Conservation (phyloP, 1,140 invertebrate species). For the Scaptodrosophila lebanonensis region DNA sequence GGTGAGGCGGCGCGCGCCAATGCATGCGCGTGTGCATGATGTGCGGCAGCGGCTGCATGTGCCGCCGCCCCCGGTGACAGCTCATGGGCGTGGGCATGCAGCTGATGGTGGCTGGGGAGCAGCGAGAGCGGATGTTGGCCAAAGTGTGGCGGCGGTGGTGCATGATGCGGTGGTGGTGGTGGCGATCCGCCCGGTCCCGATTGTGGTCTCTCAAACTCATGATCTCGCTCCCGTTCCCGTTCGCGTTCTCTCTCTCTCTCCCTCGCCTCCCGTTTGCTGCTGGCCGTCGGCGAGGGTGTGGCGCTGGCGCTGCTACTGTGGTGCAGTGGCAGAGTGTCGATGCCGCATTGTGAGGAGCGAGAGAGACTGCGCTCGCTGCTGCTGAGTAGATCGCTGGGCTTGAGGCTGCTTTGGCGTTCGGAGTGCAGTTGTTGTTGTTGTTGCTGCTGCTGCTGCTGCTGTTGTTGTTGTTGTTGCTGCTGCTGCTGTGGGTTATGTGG, state of each 20-base stretch:
- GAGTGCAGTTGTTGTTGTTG: constrained; percentile 25
- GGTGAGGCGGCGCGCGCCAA: constrained; percentile 61
- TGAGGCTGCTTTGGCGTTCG: constrained; percentile 22
- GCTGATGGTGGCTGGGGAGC: constrained; percentile 49
- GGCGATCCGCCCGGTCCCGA: constrained; percentile 23
- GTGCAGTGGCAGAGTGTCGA: constrained; percentile 18
- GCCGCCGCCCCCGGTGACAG: constrained; percentile 37
- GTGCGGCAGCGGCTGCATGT: constrained; percentile 43
- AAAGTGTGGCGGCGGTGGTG: constrained; percentile 53
- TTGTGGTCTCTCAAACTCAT: constrained; percentile 39
- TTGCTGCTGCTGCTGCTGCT: constrained; percentile 24
- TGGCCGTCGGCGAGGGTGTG: constrained; percentile 40
- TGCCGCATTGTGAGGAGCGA: constrained; percentile 43
- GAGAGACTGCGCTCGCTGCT: constrained; percentile 49
- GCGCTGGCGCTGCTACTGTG: constrained; percentile 41
- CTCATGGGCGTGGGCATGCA: constrained; percentile 60
- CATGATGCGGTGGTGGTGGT: constrained; percentile 17
- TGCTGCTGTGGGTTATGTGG: constrained; percentile 42
- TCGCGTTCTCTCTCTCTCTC: constrained; percentile 24
- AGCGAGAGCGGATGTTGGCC: constrained; percentile 54
- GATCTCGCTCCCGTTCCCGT: constrained; percentile 36
- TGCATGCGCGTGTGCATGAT: constrained; percentile 49
- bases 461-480: constrained; percentile 39
- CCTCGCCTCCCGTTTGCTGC: constrained; percentile 17
- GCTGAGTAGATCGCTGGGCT: constrained; percentile 27